Conservation (phyloP, 2,888 invertebrate species). For the Ormyrus pomaceus region DNA sequence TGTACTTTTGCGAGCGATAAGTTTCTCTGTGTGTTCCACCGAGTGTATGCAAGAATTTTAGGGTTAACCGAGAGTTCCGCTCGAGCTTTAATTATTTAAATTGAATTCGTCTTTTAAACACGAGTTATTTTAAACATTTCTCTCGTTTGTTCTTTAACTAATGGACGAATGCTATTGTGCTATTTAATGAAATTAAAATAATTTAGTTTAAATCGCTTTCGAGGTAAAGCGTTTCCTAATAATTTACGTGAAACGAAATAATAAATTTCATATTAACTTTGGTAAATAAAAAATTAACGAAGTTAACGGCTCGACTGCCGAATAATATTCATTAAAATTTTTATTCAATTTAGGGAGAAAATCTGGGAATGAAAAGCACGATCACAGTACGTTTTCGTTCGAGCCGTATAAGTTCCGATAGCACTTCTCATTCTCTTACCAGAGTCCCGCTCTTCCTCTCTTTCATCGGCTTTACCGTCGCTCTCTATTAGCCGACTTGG, state of each 20-base stretch:
- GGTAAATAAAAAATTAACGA: too few species aligned
- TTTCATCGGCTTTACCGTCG: slow-evolving; percentile 9
- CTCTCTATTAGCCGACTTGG: slow-evolving; percentile 62
- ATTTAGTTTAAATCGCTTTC: too few species aligned
- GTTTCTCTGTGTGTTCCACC: background rate
- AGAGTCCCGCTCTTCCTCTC: background rate
- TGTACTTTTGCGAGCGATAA: background rate
- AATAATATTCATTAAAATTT: background rate
- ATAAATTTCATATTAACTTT: too few species aligned
- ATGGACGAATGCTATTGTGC: too few species aligned
- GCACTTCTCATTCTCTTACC: background rate
- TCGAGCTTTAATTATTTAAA: too few species aligned
- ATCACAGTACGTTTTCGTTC: background rate
- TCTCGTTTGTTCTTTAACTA: too few species aligned
- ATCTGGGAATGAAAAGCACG: background rate
- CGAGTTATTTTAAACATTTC: too few species aligned
- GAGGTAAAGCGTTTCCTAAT: too few species aligned
- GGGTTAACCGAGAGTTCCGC: too few species aligned
- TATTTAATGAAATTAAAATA: too few species aligned
- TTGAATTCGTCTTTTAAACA: too few species aligned
- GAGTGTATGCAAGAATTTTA: background rate
- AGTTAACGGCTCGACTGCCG: background rate
- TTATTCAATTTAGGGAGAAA: background rate
- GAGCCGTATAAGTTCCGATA: background rate
- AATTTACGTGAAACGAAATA: too few species aligned